These are phyloP conservation scores for Apteryx mantelli DNA, from an alignment of 2,113 vertebrate genomes.

Conservation along the genomic window DNA sequence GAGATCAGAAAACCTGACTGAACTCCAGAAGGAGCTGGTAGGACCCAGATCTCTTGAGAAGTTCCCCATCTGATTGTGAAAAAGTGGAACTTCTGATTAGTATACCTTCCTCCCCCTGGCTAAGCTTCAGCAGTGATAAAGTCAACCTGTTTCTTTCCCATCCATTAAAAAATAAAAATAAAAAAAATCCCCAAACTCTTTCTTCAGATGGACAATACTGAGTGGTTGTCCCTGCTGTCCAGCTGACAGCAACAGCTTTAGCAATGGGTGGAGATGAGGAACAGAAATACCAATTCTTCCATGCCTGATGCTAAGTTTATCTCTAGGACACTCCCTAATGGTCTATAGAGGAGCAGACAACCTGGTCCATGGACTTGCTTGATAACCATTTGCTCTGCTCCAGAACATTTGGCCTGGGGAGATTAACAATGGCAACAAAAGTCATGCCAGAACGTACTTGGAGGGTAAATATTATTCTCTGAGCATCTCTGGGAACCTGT, in stretches of 20 bases:
- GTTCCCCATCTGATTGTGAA: background rate
- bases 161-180: background rate
- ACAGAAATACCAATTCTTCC: background rate
- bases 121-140: background rate
- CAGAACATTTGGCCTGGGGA: background rate
- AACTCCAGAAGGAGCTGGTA: background rate
- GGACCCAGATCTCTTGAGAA: background rate
- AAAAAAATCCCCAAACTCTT: accelerated
- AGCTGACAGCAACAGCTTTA: background rate
- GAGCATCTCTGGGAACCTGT: background rate
- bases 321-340: background rate
- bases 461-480: background rate
- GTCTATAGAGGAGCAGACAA: background rate
- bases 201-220: background rate
- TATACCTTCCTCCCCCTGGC: background rate
- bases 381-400: background rate
- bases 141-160: background rate
- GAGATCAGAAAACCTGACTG: background rate
- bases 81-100: background rate
- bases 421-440: background rate
- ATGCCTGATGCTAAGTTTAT: background rate
- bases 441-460: background rate
- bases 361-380: background rate
- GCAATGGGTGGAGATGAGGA: background rate
- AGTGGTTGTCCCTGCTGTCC: background rate